Evolutionary conservation across 2,888 invertebrate genomes (phyloP), one percentile per base, ranked within the genome.

Genomic region (Willowsia nigromaculata): DNA sequence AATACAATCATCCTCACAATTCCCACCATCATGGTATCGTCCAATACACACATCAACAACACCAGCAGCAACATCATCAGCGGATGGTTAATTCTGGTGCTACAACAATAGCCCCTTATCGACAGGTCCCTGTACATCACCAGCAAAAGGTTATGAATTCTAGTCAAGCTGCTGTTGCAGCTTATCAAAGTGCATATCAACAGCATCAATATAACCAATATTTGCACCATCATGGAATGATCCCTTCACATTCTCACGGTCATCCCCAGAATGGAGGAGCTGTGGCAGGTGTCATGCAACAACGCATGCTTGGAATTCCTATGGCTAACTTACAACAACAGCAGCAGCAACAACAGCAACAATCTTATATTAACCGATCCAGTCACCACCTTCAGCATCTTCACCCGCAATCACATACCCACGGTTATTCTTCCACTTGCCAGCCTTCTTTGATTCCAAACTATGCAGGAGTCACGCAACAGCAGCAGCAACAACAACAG

Each of bases 141-240:
- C 76, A 83, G 11, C 68, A 83, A 25, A 87, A 87, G 25, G 74
- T 87, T 33, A 53, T 87, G 9, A 87, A 59, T 22, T 13, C 68
- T 22, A 33, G 25, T 65, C 87, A 87, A 50, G 81, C 87, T n/a
- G 68, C 65, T 11, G 65, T 22, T 1, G n/a, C n/a, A n/a, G 71
- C 53, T n/a, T 87, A 87, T 47, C 87, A 87, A 59, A 81, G 68
- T 68, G 74, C 74, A 1, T 87, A 86, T 15, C 68, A 87, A 25
- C 62, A 86, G n/a, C 86, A 86, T 27, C 87, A 87, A 25, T 87
- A 87, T 25, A 87, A 62, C 11, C 87, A 87, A 11, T 82, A 82
- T 47, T 22, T 80, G 11, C 86, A 86, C 18, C 83, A 83, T 18
- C 68, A 47, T n/a, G 68, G 68, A 22, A 65, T 86, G 68, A 25